phyloP scores from a whole-genome alignment of 2,888 invertebrate species.

The Melanchra persicariae region DNA sequence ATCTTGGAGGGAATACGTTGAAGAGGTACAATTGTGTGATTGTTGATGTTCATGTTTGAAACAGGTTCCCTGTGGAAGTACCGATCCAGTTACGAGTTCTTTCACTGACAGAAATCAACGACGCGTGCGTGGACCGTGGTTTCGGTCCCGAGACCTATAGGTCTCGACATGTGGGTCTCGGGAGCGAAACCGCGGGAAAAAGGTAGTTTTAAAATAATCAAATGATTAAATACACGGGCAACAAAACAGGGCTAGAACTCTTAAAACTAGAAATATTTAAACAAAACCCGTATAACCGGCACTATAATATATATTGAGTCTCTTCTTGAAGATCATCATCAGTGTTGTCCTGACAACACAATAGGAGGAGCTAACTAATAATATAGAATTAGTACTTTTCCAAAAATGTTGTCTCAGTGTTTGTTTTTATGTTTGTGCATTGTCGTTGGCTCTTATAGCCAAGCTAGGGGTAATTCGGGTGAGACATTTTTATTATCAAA shows the following conservation, averaged over 20 bases:
- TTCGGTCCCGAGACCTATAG: no score
- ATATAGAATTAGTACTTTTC: background rate
- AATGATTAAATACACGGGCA: background rate
- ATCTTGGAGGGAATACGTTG: no score
- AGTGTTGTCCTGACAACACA: constrained; percentile 26
- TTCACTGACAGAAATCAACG: background rate
- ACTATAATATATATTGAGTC: constrained; percentile 30
- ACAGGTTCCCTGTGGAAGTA: no score
- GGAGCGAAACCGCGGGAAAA: background rate
- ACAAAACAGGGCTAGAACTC: constrained; percentile 25
- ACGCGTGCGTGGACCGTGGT: no score
- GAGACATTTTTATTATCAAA: constrained; percentile 5
- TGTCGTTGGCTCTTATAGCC: constrained; percentile 5
- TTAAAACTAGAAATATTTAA: constrained; percentile 9
- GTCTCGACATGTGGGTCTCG: no score
- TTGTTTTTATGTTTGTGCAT: constrained; percentile 43
- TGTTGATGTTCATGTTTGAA: no score
- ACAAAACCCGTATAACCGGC: constrained; percentile 10
- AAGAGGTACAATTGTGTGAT: no score
- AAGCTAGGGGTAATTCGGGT: constrained; percentile 20
- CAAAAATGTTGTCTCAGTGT: constrained; percentile 41
- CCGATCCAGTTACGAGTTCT: no score
- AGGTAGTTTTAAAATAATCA: background rate
- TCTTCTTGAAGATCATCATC: background rate
- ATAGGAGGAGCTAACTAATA: constrained; percentile 4